Conservation (phyloP, 2,888 invertebrate genomes). For the Ennomos quercinarius region DNA sequence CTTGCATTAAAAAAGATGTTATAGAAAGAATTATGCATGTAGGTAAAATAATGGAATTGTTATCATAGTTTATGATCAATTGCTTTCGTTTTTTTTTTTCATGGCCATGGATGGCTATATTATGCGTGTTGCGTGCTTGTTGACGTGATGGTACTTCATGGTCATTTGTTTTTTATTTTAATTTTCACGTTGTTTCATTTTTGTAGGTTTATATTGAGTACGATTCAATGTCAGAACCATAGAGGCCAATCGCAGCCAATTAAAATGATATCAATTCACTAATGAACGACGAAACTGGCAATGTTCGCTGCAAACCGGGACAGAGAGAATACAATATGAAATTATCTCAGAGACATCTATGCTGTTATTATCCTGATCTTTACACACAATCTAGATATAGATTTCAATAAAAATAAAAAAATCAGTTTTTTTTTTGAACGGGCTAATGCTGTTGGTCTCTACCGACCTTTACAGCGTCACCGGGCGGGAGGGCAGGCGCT, state of each 20-base stretch:
- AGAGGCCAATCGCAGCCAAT: constrained; percentile 41
- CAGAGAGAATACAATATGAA: neutral
- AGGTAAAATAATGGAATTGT: constrained; percentile 51
- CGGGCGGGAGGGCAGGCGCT: too few species aligned
- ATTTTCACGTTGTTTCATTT: constrained; percentile 51
- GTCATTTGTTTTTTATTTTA: constrained; percentile 54
- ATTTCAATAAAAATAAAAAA: too few species aligned
- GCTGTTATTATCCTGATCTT: neutral
- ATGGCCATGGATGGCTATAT: constrained; percentile 46
- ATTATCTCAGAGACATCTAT: too few species aligned
- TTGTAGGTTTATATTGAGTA: constrained; percentile 61
- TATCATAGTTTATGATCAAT: constrained; percentile 68
- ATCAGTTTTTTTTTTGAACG: too few species aligned
- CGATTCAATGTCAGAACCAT: constrained; percentile 44
- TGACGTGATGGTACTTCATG: constrained; percentile 57
- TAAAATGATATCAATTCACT: constrained; percentile 39
- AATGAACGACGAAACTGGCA: constrained; percentile 26
- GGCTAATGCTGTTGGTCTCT: too few species aligned
- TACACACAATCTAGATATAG: too few species aligned
- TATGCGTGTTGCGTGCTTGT: constrained; percentile 62
- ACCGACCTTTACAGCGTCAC: too few species aligned
- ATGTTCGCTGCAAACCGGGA: neutral
- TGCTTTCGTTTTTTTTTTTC: constrained; percentile 67
- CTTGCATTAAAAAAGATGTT: constrained; percentile 10
- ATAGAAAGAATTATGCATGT: constrained; percentile 27